phyloP scores from a whole-genome alignment of 1,140 invertebrate species.

The Dreissena polymorpha region DNA sequence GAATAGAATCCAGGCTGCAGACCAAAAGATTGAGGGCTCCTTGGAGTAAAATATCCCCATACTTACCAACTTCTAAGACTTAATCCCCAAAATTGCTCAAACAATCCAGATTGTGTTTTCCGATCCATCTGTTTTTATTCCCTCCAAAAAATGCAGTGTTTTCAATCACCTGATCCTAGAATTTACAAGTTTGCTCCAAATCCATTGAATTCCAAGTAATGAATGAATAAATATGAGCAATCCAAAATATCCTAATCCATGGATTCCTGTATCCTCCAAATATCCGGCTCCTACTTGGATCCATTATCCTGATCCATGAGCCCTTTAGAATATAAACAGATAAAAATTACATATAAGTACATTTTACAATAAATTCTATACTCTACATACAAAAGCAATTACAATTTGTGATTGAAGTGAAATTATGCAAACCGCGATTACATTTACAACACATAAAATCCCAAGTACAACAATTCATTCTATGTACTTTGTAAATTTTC shows the following conservation, averaged over 20 bases:
- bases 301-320: not conserved
- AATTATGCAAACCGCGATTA: not conserved
- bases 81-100: no score
- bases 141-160: no score
- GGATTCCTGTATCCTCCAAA: not conserved
- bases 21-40: no score
- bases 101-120: no score
- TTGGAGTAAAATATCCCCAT: no score
- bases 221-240: no score
- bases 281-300: not conserved
- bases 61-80: no score
- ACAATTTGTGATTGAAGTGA: not conserved
- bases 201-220: no score
- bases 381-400: not conserved
- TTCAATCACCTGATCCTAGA: no score
- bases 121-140: no score
- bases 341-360: not conserved
- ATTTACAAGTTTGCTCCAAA: no score
- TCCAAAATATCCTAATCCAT: not conserved
- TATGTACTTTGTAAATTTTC: not conserved
- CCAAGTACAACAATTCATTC: not conserved
- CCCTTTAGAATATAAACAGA: slow-evolving; percentile 3
- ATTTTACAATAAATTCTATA: not conserved
- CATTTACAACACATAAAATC: not conserved
- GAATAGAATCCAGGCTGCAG: no score